Percentiles rank a stretch among this genome's conserved stretches.
These are phyloP conservation scores for Eumacrocentrus americanus DNA, from an alignment of 2,888 invertebrate genomes.

Conservation along the genomic window DNA sequence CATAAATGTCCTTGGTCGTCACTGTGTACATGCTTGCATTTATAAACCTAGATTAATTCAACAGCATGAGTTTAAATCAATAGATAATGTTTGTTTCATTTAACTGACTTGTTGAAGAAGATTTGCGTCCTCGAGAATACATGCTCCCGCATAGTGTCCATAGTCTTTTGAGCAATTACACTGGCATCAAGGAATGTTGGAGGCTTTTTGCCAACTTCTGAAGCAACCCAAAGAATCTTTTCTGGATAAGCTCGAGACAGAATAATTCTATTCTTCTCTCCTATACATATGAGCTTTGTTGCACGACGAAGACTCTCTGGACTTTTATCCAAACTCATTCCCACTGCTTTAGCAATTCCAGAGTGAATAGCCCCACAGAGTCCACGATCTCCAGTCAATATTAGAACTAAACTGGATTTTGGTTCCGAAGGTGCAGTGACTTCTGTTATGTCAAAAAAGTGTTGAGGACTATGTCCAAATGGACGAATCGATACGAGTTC, in stretches of 20 bases:
- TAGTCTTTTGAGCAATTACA: slow-evolving; percentile 79
- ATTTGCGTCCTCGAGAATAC: no score
- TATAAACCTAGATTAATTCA: slow-evolving; percentile 94
- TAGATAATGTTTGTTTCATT: neutral
- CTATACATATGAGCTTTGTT: slow-evolving; percentile 88
- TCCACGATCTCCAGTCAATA: slow-evolving; percentile 97
- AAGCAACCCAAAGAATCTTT: slow-evolving; percentile 85
- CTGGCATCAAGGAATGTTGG: slow-evolving; percentile 93
- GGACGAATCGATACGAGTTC: slow-evolving; percentile 93
- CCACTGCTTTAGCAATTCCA: slow-evolving; percentile 83
- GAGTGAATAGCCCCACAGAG: slow-evolving; percentile 97
- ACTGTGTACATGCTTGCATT: no score
- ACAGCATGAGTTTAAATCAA: slow-evolving; percentile 85
- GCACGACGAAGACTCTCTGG: slow-evolving; percentile 66
- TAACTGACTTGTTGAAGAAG: slow-evolving; percentile 62
- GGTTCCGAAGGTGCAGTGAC: slow-evolving; percentile 69
- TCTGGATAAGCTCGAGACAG: slow-evolving; percentile 77
- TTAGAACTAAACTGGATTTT: slow-evolving; percentile 79
- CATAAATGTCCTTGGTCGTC: no score
- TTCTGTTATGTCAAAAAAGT: slow-evolving; percentile 94
- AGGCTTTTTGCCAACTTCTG: slow-evolving; percentile 90
- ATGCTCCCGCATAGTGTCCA: no score
- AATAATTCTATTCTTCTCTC: slow-evolving; percentile 91
- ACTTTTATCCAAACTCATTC: slow-evolving; percentile 77
- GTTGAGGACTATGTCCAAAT: slow-evolving; percentile 87